phyloP scores from a whole-genome alignment of 2,888 invertebrate genomes.

The Orthosia cruda region DNA sequence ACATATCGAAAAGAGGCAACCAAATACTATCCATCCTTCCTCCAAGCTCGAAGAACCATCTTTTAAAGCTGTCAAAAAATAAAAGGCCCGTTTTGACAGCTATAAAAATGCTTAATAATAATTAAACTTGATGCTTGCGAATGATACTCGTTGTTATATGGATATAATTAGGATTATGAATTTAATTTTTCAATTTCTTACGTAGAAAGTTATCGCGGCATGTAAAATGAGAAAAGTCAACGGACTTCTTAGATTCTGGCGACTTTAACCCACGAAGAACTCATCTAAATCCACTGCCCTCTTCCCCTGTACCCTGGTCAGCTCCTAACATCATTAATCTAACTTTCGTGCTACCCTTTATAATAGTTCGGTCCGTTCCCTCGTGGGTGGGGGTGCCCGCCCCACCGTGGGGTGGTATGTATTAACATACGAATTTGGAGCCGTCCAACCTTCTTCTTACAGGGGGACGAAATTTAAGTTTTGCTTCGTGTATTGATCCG shows the following conservation, averaged over 20 bases:
- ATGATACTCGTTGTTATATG: too few species aligned
- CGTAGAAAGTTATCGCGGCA: too few species aligned
- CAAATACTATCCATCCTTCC: too few species aligned
- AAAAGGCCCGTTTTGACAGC: too few species aligned
- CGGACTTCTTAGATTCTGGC: too few species aligned
- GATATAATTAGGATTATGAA: too few species aligned
- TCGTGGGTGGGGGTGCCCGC: slow-evolving; percentile 78
- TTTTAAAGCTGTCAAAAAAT: too few species aligned
- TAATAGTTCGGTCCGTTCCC: slow-evolving; percentile 91
- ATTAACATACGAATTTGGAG: slow-evolving; percentile 91
- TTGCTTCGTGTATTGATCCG: slow-evolving; percentile 90
- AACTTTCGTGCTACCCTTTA: slow-evolving; percentile 92
- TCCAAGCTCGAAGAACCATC: neutral
- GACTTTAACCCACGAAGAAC: slow-evolving; percentile 17
- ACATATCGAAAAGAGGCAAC: neutral
- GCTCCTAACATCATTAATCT: slow-evolving; percentile 92
- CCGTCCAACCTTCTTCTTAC: slow-evolving; percentile 89
- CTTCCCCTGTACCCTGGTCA: slow-evolving; percentile 84
- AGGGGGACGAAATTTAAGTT: slow-evolving; percentile 91
- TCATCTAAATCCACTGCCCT: slow-evolving; percentile 62
- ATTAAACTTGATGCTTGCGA: too few species aligned
- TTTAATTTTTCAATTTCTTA: too few species aligned
- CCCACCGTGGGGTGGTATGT: slow-evolving; percentile 75
- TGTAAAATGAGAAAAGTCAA: too few species aligned
- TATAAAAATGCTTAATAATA: too few species aligned